Base-by-base conservation (phyloP, 53 echinoderm and acorn worm species). In the Hippasteria phrygiana region DNA sequence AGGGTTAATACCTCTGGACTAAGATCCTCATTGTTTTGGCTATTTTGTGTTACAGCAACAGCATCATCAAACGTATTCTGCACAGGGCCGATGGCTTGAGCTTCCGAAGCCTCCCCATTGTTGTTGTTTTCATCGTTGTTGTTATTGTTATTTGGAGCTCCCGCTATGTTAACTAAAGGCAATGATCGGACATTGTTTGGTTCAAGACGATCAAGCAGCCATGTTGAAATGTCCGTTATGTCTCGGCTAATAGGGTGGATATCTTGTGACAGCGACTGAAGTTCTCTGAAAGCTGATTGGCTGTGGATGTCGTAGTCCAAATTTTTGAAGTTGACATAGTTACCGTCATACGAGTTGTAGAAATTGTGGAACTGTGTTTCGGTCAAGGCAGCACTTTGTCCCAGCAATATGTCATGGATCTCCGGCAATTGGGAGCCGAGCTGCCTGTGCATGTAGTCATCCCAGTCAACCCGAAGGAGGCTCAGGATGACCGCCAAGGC, bases 331-430 rank as follows among this genome's bases (percentile, higher is more conserved):
- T 93, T 90, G 22, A 89, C 66, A 78, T 89, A 87, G 66, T 78
- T 90, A 31, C 90, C 93, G 32, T 93, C 93, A 18, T 82, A 75
- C 14, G 93, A 71, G 88, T 94, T 96, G 79, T 92, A 95, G 85
- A 93, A 87, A 80, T 95, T 95, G 83, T 97, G 97, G 74, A 97
- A 95, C 55, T 95, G 92, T 4, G 97, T 97, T 56, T 97, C 95
- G 14, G 92, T 97, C 67, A 95, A 70, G 31, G 94, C 95, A 16
- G 90, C 93, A 74, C 95, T 97, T 75, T 92, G 95, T 73, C 97
- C 97, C 20, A 97, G 73, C 50, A 97, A 75, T 43, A 94, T 90
- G 42, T 97, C 97, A 39, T 94, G 92, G 66, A 95, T 90, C 91
- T 93, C 93, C 2, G 93, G 93, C 56, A 89, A 66, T 50, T 82